Evolutionary conservation across 2,888 invertebrate species (phyloP), one percentile per base, ranked within the genome.

Genomic region (Escarpia spicata): DNA sequence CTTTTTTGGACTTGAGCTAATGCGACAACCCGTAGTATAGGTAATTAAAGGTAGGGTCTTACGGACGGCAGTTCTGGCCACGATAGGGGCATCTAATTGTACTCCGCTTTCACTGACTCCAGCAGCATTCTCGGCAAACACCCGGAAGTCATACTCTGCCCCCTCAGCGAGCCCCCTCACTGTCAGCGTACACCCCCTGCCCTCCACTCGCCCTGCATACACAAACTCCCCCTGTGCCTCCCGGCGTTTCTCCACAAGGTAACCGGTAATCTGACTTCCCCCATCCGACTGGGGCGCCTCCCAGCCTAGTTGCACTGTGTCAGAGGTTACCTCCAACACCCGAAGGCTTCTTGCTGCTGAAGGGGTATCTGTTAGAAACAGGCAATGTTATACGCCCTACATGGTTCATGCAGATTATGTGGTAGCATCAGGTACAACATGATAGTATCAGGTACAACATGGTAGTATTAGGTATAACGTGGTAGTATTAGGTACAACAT

Each of bases 211-310:
- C 43, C 43, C 91, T 31, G 91, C 44, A 19, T 44, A 91, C 43
- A 44, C 43, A 43, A 43, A 91, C 43, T 15, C 37, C 91, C 31
- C 44, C 8, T 19, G 37, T 97, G 75, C 19, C 26, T 26, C 75
- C 75, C 75, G n/a, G 52, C 43, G 31, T 52, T 92, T 92, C 91
- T 93, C 93, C 1, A 99, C 98, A 93, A 98, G 98, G 96, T 98
- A 99, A 96, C 98, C 98, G 15, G 98, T 98, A 93, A 96, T 93
- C 96, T 98, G 98, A 95, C 98, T 98, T 44, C 99, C 99, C 6
- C 99, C 99, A 95, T 99, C 99, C 95, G 99, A 98, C 26, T 97
- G 97, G 0, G 99, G 99, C 9, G 98, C 97, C 90, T 97, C 97
- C 99, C 99, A 99, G 90, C 98, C 97, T 43, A 99, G 96, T 96